Evolutionary conservation across 2,888 invertebrate genomes (phyloP), one percentile per base, ranked within the genome.

Genomic region (Apotomis capreana): DNA sequence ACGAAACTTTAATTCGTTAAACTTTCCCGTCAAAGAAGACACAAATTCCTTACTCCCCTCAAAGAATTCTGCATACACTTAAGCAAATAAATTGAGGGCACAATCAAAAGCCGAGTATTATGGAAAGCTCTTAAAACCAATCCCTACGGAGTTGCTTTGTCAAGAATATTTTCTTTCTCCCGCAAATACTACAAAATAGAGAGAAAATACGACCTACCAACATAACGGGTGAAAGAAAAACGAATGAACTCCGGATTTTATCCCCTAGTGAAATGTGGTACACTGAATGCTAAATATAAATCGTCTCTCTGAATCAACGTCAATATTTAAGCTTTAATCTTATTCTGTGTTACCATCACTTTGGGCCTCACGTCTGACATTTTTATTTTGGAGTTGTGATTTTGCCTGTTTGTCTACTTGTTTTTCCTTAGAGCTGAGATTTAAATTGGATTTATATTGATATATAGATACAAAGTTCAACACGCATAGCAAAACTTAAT

Each of bases 41-140:
- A 44, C 44, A 6, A 44, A 5, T 3, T 44, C 9, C 9, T 3
- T 46, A 5, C 2, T 40, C 9, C 10, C 46, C 46, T 8, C 46
- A 46, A 49, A 49, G 9, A 3, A 49, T 49, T 49, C 3, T 3
- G n/a, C 44, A 6, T 13, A 64, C 54, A 64, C 54, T 54, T 40
- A 40, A 64, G 37, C 62, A 40, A 57, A 36, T 57, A 49, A 69
- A 61, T 49, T 55, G 55, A 62, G 62, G 37, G 49, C 57, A 57
- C 69, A 62, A 62, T 62, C 61, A 69, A 59, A 37, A 49, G 49
- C 60, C 46, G 55, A 62, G 61, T 54, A 70, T 70, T 52, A 70
- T 26, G 36, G 46, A 64, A 36, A 64, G 64, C 58, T 64, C 70
- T 70, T 59, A 64, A 59, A 54, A 64, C 64, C 59, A 46, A 15